Evolutionary conservation across 2,113 vertebrate genomes (phyloP).

Genomic region (Xyrauchen texanus): DNA sequence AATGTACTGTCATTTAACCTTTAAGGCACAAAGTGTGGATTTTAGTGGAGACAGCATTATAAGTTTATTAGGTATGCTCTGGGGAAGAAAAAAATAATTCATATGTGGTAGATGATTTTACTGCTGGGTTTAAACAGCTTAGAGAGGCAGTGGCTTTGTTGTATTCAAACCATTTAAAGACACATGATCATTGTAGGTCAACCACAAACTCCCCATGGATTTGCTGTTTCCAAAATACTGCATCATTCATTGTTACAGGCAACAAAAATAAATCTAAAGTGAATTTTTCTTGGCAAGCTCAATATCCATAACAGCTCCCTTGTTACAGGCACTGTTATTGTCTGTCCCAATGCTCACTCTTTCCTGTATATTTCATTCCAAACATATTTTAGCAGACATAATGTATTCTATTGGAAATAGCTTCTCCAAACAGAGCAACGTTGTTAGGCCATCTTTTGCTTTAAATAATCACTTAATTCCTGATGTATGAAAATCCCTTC

Average conservation of each 20-base stretch:
- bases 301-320: constrained; percentile 7
- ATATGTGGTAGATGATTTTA: background rate
- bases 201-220: constrained; percentile 24
- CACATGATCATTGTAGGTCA: background rate
- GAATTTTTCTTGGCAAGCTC: constrained; percentile 22
- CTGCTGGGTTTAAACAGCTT: background rate
- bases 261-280: constrained; percentile 9
- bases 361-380: constrained; percentile 11
- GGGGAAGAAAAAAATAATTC: background rate
- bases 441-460: too few relatives aligned
- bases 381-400: background rate
- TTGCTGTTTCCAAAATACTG: background rate
- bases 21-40: constrained; percentile 23
- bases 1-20: constrained; percentile 37
- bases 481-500: too few relatives aligned
- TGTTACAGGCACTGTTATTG: constrained; percentile 26
- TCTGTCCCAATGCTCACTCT: background rate
- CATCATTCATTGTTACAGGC: background rate
- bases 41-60: background rate
- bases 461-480: too few relatives aligned
- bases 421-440: too few relatives aligned
- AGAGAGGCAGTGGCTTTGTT: background rate
- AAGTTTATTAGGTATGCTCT: constrained; percentile 6
- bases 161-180: background rate
- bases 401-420: too few relatives aligned